A percentile compares a stretch with the other conserved stretches of the same genome.
Evolutionary conservation across 2,113 vertebrate species (phyloP).

Genomic region (Gambusia holbrooki): DNA sequence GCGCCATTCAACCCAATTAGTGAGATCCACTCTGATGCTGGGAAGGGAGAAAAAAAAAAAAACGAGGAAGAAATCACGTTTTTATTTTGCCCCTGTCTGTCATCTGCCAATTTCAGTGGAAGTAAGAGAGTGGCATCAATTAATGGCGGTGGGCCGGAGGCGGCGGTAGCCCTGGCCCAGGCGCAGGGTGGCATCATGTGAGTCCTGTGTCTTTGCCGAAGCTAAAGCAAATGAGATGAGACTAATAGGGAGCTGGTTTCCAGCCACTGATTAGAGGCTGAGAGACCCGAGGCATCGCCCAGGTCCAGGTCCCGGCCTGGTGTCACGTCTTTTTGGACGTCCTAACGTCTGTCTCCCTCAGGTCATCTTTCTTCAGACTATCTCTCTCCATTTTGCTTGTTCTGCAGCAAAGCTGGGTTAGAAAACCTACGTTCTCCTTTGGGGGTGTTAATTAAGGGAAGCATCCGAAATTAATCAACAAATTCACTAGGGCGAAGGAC

Average conservation of each 20-base stretch:
- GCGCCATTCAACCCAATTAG: constrained; percentile 81
- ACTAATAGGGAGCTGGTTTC: constrained; percentile 91
- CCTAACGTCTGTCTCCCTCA: constrained; percentile 88
- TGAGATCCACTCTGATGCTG: constrained; percentile 83
- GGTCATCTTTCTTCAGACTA: constrained; percentile 93
- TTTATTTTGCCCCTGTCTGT: constrained; percentile 85
- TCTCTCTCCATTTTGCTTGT: constrained; percentile 82
- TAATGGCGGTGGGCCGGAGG: constrained; percentile 87
- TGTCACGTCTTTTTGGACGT: constrained; percentile 88
- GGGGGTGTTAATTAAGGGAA: constrained; percentile 98
- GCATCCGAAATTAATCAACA: constrained; percentile 99
- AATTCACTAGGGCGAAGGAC: constrained; percentile 98
- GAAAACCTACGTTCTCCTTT: constrained; percentile 92
- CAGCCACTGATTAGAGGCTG: constrained; percentile 92
- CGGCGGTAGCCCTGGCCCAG: constrained; percentile 80
- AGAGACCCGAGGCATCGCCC: constrained; percentile 90
- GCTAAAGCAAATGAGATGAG: constrained; percentile 94
- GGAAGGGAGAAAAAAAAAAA: constrained; percentile 35
- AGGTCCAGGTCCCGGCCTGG: constrained; percentile 82
- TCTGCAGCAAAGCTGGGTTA: constrained; percentile 82
- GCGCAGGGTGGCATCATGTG: constrained; percentile 92
- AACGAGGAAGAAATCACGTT: constrained; percentile 83
- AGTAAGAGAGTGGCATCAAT: constrained; percentile 91
- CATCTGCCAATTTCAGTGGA: constrained; percentile 88
- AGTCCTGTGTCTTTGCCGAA: constrained; percentile 80